Conservation (phyloP, 2,888 invertebrate species). For the Torymus aiolomorphi region DNA sequence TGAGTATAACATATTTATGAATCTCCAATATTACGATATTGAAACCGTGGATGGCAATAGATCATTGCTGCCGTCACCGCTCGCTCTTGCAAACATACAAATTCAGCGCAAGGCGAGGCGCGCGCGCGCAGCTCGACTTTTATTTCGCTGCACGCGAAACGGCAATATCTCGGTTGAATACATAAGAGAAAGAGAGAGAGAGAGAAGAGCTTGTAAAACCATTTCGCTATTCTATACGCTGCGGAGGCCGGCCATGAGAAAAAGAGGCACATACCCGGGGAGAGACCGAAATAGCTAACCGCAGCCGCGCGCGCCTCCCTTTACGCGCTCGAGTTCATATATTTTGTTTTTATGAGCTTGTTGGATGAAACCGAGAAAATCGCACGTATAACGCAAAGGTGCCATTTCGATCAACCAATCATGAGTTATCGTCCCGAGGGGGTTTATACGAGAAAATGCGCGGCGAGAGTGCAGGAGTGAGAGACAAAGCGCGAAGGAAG, state of each 20-base stretch:
- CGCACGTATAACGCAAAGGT: slow-evolving; percentile 32
- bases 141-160: slow-evolving; percentile 5
- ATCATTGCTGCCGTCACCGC: too few species aligned
- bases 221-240: not conserved
- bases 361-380: slow-evolving; percentile 36
- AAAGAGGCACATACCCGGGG: not conserved
- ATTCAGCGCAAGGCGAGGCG: not conserved
- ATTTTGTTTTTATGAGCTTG: slow-evolving; percentile 31
- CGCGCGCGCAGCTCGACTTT: not conserved
- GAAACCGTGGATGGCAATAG: too few species aligned
- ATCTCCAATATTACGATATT: too few species aligned
- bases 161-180: slow-evolving; percentile 11
- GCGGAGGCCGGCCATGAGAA: not conserved
- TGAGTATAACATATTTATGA: too few species aligned
- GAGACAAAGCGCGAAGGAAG: not conserved
- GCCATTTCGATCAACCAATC: slow-evolving; percentile 42
- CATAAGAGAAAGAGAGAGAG: slow-evolving; percentile 21
- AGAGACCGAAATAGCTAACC: slow-evolving; percentile 23
- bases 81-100: slow-evolving; percentile 9
- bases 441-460: not conserved
- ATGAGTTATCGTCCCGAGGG: slow-evolving; percentile 37
- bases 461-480: not conserved
- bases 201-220: slow-evolving; percentile 26
- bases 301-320: not conserved
- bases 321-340: not conserved